These are phyloP conservation scores for Achroia grisella DNA, from an alignment of 1,140 invertebrate genomes.

Conservation along the genomic window DNA sequence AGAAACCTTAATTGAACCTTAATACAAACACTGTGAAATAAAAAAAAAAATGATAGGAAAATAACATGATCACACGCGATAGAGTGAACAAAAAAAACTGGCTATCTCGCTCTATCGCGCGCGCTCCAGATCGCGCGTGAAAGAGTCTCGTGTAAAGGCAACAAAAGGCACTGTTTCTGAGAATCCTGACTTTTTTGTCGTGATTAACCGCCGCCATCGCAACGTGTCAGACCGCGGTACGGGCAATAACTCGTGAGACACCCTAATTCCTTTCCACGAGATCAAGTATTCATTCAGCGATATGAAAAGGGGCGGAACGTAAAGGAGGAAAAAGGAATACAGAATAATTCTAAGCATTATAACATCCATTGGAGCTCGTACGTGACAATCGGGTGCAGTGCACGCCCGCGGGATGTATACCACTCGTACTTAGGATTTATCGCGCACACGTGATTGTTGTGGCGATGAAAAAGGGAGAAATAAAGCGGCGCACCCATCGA, in stretches of 20 bases:
- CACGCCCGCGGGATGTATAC: neutral
- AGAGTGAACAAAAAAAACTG: too few relatives aligned
- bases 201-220: neutral
- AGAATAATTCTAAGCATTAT: slow-evolving; percentile 42
- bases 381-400: slow-evolving; percentile 22
- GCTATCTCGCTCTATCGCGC: too few relatives aligned
- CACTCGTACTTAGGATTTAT: slow-evolving; percentile 22
- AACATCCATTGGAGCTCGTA: slow-evolving; percentile 33
- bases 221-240: neutral
- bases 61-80: too few relatives aligned
- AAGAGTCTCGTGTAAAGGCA: too few relatives aligned
- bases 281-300: slow-evolving; percentile 9
- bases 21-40: too few relatives aligned
- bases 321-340: slow-evolving; percentile 29
- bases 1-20: too few relatives aligned
- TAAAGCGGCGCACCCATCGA: neutral
- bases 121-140: too few relatives aligned
- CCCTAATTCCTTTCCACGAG: slow-evolving; percentile 3
- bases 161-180: too few relatives aligned
- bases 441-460: slow-evolving; percentile 28
- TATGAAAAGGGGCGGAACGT: slow-evolving; percentile 17
- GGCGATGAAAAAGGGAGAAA: slow-evolving; percentile 10
- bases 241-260: neutral
- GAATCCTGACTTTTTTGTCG: too few relatives aligned
- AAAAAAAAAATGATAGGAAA: too few relatives aligned